Evolutionary conservation across 2,797 vertebrate genomes (phyloP), one percentile per base, ranked within the genome.

Genomic region (Brachyalestes nurse): DNA sequence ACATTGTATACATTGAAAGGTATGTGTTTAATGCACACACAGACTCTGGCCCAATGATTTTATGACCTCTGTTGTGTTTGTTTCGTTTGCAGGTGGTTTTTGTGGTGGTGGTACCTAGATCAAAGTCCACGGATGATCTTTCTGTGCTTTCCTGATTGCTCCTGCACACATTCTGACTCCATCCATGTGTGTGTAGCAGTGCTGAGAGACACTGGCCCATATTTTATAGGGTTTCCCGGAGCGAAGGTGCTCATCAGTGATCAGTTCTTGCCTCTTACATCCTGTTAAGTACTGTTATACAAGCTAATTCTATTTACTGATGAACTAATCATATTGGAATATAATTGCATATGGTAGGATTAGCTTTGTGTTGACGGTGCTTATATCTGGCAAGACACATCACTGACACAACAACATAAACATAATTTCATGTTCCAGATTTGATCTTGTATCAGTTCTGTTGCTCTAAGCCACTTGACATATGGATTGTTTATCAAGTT

Each of bases 201-300:
- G 84, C 90, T 89, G 90, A 91, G 90, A 90, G 81, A 87, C 86
- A 83, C 87, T 79, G 84, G 87, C 81, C 81, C 42, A 21, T 79
- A 72, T 81, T 17, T 47, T 42, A 80, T 34, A 85, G 34, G 83
- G 77, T 21, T 81, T 64, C 23, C 65, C 25, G 19, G 28, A 79
- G n/a, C 6, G 8, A 38, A 49, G 9, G 2, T n/a, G n/a, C 72
- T 66, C 17, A 28, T 58, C 14, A 25, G 9, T 14, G 5, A 62
- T 79, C 49, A 57, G 53, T 38, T 40, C 13, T 14, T 34, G 42
- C 23, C 69, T 69, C 40, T 58, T 58, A 0, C 19, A 42, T 13
- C 53, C 10, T 40, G 55, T 4, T 58, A 53, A n/a, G 17, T 58
- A 1, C 4, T 38, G 34, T n/a, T 42, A 9, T 66, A 42, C 7